These are phyloP conservation scores for human (Homo sapiens) DNA, from an alignment of 2,113 vertebrate genomes.

Conservation along the genomic window DNA sequence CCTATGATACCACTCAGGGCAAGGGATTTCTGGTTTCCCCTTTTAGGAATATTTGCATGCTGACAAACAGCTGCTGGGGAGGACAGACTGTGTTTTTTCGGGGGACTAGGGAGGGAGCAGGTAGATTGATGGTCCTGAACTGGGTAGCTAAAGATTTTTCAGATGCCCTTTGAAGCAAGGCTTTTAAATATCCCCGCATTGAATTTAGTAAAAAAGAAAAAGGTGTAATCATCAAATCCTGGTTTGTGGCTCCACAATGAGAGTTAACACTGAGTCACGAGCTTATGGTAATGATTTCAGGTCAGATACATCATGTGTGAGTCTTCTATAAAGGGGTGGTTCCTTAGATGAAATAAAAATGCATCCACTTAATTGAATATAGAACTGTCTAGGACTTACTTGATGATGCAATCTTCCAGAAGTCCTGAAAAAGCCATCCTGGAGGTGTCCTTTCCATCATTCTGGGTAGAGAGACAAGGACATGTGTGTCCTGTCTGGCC, in stretches of 20 bases:
- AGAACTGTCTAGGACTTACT: neutral
- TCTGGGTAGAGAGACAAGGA: neutral
- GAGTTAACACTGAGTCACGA: neutral
- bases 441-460: neutral
- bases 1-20: neutral
- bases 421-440: neutral
- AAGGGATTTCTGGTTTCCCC: neutral
- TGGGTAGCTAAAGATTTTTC: neutral
- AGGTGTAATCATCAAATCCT: neutral
- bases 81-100: too few species aligned
- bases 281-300: neutral
- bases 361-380: neutral
- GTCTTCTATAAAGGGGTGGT: neutral
- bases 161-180: neutral
- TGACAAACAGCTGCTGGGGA: neutral
- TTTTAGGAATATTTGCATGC: neutral
- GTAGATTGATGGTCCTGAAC: too few species aligned
- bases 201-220: neutral
- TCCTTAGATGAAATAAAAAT: neutral
- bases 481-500: neutral
- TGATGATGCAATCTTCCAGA: neutral
- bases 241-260: neutral
- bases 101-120: fast-evolving
- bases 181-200: neutral
- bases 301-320: neutral